A percentile compares a stretch with the other conserved stretches of the same genome.
phyloP scores from a whole-genome alignment of 2,797 vertebrate species.

The Sandelia bainsii region DNA sequence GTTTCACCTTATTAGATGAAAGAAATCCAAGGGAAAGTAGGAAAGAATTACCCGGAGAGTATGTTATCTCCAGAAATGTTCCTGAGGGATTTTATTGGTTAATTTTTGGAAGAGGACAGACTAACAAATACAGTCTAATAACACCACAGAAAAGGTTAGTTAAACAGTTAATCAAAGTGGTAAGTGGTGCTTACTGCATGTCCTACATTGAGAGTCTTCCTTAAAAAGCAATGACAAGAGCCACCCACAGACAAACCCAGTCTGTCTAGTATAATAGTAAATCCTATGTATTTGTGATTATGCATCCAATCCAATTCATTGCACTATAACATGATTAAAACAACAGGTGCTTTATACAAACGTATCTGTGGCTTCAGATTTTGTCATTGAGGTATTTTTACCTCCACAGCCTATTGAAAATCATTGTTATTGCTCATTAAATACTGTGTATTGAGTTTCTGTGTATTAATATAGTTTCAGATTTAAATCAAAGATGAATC shows the following conservation, averaged over 20 bases:
- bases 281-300: not conserved
- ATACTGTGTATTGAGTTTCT: constrained; percentile 66
- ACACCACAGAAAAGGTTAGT: constrained; percentile 28
- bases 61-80: constrained; percentile 6
- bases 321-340: not conserved
- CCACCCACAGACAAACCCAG: constrained; percentile 30
- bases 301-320: constrained; percentile 17
- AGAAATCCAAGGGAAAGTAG: not conserved
- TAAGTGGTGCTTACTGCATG: not conserved
- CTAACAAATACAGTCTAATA: constrained; percentile 38
- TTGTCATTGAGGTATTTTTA: constrained; percentile 40
- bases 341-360: not conserved
- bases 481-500: constrained; percentile 72
- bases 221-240: constrained; percentile 36
- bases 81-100: constrained; percentile 4
- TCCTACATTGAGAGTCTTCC: constrained; percentile 26
- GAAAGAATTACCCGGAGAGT: not conserved
- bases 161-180: constrained; percentile 27
- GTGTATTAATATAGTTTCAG: constrained; percentile 79
- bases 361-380: constrained; percentile 18
- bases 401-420: not conserved
- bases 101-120: constrained; percentile 30
- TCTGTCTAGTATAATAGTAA: not conserved
- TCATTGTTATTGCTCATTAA: constrained; percentile 42
- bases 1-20: constrained; percentile 2